phyloP scores from a whole-genome alignment of 2,888 invertebrate genomes.

The Oligia strigilis region DNA sequence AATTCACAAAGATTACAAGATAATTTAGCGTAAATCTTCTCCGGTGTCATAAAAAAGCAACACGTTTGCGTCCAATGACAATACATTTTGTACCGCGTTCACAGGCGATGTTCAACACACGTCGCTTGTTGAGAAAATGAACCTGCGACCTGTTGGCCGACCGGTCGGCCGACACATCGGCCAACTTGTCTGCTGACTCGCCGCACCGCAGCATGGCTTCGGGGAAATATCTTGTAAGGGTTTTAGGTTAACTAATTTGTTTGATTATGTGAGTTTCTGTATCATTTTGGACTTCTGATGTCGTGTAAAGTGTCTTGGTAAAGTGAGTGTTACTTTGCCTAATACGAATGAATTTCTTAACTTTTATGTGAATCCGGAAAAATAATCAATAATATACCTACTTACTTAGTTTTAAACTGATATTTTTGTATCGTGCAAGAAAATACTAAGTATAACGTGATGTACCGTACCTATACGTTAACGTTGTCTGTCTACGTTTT shows the following conservation, averaged over 20 bases:
- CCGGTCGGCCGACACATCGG: conserved; percentile 45
- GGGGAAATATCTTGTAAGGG: conserved; percentile 65
- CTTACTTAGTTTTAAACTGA: background rate
- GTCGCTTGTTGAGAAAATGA: conserved; percentile 66
- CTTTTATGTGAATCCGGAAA: background rate
- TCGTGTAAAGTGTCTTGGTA: conserved; percentile 21
- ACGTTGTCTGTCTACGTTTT: background rate
- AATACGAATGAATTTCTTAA: background rate
- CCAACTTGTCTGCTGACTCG: conserved; percentile 44
- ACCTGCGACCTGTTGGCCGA: conserved; percentile 54
- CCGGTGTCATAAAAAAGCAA: conserved; percentile 66
- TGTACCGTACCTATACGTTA: background rate
- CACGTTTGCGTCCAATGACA: conserved; percentile 63
- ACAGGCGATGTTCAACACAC: conserved; percentile 65
- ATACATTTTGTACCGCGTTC: conserved; percentile 67
- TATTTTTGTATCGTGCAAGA: background rate
- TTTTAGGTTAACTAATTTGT: conserved; percentile 68
- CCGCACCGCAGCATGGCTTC: conserved; percentile 56
- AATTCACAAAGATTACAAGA: conserved; percentile 67
- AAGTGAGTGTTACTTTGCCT: conserved; percentile 23
- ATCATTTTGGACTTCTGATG: conserved; percentile 44
- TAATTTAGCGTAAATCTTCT: conserved; percentile 68
- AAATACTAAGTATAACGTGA: background rate
- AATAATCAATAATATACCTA: background rate
- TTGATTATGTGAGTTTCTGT: conserved; percentile 64